These are phyloP conservation scores for Doryteuthis pealeii DNA, from an alignment of 1,140 invertebrate genomes.

Conservation along the genomic window DNA sequence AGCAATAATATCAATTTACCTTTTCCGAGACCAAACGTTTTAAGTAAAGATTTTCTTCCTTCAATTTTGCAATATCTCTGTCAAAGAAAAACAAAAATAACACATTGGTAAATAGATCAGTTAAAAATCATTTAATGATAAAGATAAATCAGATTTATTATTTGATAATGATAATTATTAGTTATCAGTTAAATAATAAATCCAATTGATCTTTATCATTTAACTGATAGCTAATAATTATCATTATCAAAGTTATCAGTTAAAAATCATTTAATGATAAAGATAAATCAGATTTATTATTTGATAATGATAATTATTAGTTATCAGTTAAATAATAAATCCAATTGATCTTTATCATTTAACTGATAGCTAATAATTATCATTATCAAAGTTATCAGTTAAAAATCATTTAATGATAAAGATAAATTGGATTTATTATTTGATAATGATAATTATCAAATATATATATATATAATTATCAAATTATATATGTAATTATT, in stretches of 20 bases:
- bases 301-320: background rate
- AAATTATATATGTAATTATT: too few relatives aligned
- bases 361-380: background rate
- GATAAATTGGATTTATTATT: background rate
- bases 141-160: background rate
- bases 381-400: background rate
- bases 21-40: conserved; percentile 30
- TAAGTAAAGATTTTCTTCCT: conserved; percentile 32
- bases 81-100: too few relatives aligned
- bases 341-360: background rate
- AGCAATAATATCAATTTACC: conserved; percentile 6
- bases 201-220: background rate
- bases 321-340: background rate
- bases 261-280: too few relatives aligned
- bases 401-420: too few relatives aligned
- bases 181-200: background rate
- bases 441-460: background rate
- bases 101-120: too few relatives aligned
- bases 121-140: too few relatives aligned
- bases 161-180: background rate
- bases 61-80: conserved; percentile 31
- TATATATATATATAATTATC: too few relatives aligned
- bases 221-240: background rate
- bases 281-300: background rate
- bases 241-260: background rate